phyloP scores from a whole-genome alignment of 1,140 invertebrate species.

The Anastrepha ludens region DNA sequence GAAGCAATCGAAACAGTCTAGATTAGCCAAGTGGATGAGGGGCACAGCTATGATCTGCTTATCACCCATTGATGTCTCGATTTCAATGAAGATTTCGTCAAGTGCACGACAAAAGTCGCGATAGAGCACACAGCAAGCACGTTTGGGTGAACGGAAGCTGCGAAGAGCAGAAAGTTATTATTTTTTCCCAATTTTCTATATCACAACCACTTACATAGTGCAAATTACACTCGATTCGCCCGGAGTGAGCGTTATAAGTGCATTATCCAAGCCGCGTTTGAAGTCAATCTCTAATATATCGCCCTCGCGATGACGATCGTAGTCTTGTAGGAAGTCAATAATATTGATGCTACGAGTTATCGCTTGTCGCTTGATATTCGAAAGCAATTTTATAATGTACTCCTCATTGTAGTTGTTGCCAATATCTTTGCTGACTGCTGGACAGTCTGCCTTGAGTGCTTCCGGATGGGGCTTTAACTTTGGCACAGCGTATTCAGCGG shows the following conservation, averaged over 20 bases:
- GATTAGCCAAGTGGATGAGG: slow-evolving; percentile 79
- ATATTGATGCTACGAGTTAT: slow-evolving; percentile 80
- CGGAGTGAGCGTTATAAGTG: slow-evolving; percentile 77
- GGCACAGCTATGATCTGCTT: slow-evolving; percentile 76
- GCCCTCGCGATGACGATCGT: slow-evolving; percentile 78
- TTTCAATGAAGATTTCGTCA: slow-evolving; percentile 80
- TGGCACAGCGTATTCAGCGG: slow-evolving; percentile 70
- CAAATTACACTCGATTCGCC: slow-evolving; percentile 63
- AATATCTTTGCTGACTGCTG: slow-evolving; percentile 58
- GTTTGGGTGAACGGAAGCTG: slow-evolving; percentile 78
- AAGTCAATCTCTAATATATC: slow-evolving; percentile 80
- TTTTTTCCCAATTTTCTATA: not conserved
- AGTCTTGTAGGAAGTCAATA: slow-evolving; percentile 79
- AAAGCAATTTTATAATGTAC: slow-evolving; percentile 81
- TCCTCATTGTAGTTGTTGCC: slow-evolving; percentile 72
- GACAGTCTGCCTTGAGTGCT: slow-evolving; percentile 62
- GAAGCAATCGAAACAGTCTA: slow-evolving; percentile 78
- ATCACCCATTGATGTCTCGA: slow-evolving; percentile 79
- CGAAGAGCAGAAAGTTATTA: slow-evolving; percentile 5
- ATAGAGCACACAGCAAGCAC: slow-evolving; percentile 79
- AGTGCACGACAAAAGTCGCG: slow-evolving; percentile 78
- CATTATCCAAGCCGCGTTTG: slow-evolving; percentile 78
- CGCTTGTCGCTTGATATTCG: slow-evolving; percentile 82
- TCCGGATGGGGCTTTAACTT: slow-evolving; percentile 61
- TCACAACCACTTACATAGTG: slow-evolving; percentile 62